Evolutionary conservation across 23 tunicate genomes (phyloP).

Genomic region (Trididemnum nubilum): DNA sequence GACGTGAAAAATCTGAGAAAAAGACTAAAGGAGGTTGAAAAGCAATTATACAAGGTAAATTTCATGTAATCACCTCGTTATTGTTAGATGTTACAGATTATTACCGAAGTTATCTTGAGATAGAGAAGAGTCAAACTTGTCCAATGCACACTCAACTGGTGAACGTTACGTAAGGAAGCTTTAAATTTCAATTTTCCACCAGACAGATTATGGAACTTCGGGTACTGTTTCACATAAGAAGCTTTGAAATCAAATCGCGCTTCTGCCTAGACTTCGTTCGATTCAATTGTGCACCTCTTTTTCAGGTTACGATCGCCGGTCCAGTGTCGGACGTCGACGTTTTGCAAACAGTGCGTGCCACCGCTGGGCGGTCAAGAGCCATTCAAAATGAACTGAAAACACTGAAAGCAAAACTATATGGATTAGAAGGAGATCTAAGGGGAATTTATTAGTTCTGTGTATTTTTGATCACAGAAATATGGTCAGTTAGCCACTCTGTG

Average conservation of each 20-base stretch:
- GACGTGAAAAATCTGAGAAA: constrained; percentile 82
- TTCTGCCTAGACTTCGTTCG: too few species aligned
- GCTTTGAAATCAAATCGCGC: too few species aligned
- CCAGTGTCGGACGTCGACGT: constrained; percentile 84
- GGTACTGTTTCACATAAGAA: too few species aligned
- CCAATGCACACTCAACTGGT: too few species aligned
- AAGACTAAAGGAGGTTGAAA: constrained; percentile 85
- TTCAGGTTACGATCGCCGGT: constrained; percentile 84
- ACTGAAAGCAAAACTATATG: constrained; percentile 75
- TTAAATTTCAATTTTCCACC: too few species aligned
- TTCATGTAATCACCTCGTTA: neutral
- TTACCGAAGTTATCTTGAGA: too few species aligned
- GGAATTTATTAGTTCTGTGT: constrained; percentile 55
- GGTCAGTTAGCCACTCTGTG: too few species aligned
- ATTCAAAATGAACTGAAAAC: constrained; percentile 86
- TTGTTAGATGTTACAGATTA: too few species aligned
- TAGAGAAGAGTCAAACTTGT: too few species aligned
- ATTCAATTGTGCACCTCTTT: neutral
- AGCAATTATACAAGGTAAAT: constrained; percentile 83
- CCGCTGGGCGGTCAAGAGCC: constrained; percentile 87
- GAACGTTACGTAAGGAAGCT: too few species aligned
- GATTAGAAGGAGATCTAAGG: constrained; percentile 79
- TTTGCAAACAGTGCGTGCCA: constrained; percentile 77
- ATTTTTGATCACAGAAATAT: too few species aligned
- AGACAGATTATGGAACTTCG: too few species aligned